A percentile compares a stretch with the other conserved stretches of the same genome.
Conservation (phyloP, 2,797 vertebrate genomes). For the Alosa sapidissima region DNA sequence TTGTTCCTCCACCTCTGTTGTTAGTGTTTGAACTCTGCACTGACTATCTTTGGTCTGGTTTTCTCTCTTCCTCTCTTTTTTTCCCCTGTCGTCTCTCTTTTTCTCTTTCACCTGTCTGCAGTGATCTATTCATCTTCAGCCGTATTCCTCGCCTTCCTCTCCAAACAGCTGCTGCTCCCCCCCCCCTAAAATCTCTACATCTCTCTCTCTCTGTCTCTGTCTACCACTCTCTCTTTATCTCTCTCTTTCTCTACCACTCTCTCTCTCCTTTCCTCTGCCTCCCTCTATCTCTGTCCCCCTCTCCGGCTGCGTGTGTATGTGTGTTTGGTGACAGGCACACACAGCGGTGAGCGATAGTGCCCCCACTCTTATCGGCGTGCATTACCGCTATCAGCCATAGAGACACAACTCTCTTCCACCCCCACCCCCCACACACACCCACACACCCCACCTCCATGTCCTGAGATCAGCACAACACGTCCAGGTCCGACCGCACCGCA, state of each 20-base stretch:
- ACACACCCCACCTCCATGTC: neutral
- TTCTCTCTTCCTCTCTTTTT: neutral
- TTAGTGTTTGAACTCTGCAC: neutral
- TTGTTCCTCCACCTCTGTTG: neutral
- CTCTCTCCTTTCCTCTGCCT: neutral
- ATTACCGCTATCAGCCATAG: slow-evolving; percentile 7
- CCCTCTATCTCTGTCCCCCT: neutral
- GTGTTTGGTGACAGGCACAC: neutral
- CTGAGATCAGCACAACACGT: neutral
- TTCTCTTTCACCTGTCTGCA: neutral
- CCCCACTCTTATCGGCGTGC: neutral
- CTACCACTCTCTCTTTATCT: neutral
- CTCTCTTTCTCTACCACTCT: neutral
- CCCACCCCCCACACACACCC: neutral
- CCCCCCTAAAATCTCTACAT: neutral
- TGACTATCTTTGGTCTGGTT: neutral
- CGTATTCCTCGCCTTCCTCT: neutral
- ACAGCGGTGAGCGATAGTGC: neutral
- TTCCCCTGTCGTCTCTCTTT: neutral
- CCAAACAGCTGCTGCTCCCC: neutral
- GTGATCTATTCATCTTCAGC: neutral
- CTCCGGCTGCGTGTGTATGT: neutral
- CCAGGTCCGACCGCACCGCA: neutral
- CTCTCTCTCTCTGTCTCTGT: neutral
- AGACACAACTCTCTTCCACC: neutral